Evolutionary conservation across 2,113 vertebrate species (phyloP), one percentile per base, ranked within the genome.

Genomic region (Sphyrna mokarran): DNA sequence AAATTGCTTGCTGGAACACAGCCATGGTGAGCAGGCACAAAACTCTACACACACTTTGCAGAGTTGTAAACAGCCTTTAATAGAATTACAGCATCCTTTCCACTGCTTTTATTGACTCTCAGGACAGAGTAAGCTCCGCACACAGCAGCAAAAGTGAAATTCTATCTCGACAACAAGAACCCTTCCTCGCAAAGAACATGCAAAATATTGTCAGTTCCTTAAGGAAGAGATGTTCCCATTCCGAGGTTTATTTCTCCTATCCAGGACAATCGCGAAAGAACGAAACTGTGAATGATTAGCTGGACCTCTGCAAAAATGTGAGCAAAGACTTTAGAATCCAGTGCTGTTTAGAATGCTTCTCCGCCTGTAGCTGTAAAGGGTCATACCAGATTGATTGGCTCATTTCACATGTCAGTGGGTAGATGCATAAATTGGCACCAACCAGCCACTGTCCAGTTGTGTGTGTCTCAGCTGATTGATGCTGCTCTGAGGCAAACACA

Each of bases 351-450:
- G 72, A 70, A 95, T 14, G 9, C 29, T 22, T 95, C 68, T 26
- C 68, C 70, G 93, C 40, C 69, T 69, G 54, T 2, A 29, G 26
- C 43, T 33, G 26, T 69, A 48, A 95, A 95, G 70, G 94, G 94
- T 95, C 69, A 70, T 26, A 18, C 43, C 89, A 72, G 94, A 95
- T 95, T 95, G 94, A 95, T 95, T 72, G 94, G 69, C 69, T 95
- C 69, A 70, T 72, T 95, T 48, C 22, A 54, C 14, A 76, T 72
- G 69, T 54, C 94, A 72, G 94, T 48, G 94, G 61, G 61, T 66
- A 37, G 89, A 93, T 93, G 68, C 43, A 95, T 72, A 95, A 95
- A 72, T 54, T 95, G 69, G 68, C 68, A 95, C 29, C 94, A 26
- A 14, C 68, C 37, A 43, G 69, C 26, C 94, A 72, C 94, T 48